Conservation (phyloP, 2,888 invertebrate species). For the Cosmorhoe ocellata region DNA sequence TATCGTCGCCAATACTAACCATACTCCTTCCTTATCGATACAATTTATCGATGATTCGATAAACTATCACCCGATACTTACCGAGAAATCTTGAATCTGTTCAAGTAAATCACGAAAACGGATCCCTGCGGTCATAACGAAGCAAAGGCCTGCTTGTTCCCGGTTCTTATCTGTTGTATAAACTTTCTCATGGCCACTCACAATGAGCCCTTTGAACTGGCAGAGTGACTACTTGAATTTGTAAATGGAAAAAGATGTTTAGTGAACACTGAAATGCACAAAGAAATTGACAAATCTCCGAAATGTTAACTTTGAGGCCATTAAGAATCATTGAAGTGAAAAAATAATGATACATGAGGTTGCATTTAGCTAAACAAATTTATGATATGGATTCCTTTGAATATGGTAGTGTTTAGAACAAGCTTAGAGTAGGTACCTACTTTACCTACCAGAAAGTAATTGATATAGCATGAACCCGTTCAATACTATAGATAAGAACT, state of each 20-base stretch:
- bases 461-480: constrained; percentile 8
- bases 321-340: too few species aligned
- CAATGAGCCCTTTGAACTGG: constrained; percentile 50
- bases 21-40: constrained; percentile 15
- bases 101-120: constrained; percentile 38
- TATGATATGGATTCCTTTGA: constrained; percentile 2
- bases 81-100: constrained; percentile 32
- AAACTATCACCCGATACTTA: constrained; percentile 31
- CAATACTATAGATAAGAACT: constrained; percentile 14
- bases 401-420: constrained; percentile 11
- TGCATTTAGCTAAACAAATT: too few species aligned
- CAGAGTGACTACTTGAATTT: constrained; percentile 14
- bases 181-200: constrained; percentile 51
- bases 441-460: constrained; percentile 5
- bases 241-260: neutral
- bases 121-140: constrained; percentile 32
- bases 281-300: too few species aligned
- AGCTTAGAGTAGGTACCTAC: neutral
- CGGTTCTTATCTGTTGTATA: constrained; percentile 42
- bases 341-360: too few species aligned
- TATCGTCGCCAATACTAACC: constrained; percentile 11
- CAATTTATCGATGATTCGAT: constrained; percentile 31
- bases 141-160: constrained; percentile 36
- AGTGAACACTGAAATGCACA: neutral
- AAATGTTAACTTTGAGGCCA: too few species aligned